Percentiles rank a stretch among this genome's conserved stretches.
Conservation (phyloP, 1,140 invertebrate species). For the Nymphalis io region DNA sequence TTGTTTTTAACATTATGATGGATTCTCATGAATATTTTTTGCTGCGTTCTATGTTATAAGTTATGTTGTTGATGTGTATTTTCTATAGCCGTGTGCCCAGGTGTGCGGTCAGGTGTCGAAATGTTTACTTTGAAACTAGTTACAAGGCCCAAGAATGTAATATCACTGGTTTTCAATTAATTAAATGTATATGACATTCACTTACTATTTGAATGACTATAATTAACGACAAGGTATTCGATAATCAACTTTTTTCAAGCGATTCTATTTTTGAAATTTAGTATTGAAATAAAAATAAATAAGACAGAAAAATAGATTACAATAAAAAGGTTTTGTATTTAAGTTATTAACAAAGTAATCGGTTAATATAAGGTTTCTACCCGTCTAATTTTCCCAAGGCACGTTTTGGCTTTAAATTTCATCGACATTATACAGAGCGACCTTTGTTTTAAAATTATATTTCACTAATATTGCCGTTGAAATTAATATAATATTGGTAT, state of each 20-base stretch:
- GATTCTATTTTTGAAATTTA: not conserved
- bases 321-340: not conserved
- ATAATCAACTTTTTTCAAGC: not conserved
- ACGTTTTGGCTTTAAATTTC: no score
- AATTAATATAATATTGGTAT: no score
- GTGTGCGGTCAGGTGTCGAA: constrained; percentile 47
- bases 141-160: constrained; percentile 35
- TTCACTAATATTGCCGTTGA: no score
- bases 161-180: constrained; percentile 36
- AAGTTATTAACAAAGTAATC: no score
- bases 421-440: no score
- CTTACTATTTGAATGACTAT: constrained; percentile 16
- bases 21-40: constrained; percentile 5
- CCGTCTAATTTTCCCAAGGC: no score
- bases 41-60: not conserved
- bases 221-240: not conserved
- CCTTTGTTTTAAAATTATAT: no score
- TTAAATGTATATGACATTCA: constrained; percentile 30
- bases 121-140: constrained; percentile 44
- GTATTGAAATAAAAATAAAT: not conserved
- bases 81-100: constrained; percentile 32
- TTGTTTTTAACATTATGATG: not conserved
- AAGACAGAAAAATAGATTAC: not conserved
- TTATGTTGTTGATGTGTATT: constrained; percentile 5
- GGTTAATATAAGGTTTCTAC: no score